Base-by-base conservation (phyloP, 2,888 invertebrate species). In the Tenthredo mesomela region DNA sequence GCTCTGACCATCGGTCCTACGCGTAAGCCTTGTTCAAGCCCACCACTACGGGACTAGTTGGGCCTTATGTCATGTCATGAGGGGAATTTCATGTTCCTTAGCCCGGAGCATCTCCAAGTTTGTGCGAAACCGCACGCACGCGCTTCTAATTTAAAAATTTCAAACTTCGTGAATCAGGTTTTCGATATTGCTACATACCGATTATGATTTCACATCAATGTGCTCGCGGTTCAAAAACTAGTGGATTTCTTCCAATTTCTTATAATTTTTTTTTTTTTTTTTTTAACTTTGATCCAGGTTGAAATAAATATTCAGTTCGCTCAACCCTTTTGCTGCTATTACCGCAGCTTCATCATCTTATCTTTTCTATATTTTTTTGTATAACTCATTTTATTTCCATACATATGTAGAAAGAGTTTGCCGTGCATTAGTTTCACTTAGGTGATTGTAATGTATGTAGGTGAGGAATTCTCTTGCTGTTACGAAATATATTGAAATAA, bases 21-120 rank as follows among this genome's bases (percentile, higher is more conserved):
- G 84, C 33, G 15, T 33, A 65, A 87, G 86, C 7, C 87, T 85
- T 82, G 88, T 89, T 33, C 4, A 70, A 29, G 29, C 40, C 82
- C 67, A 67, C 82, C 67, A 67, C 47, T 67, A 15, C 43, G 12
- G n/a, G 71, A 40, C 71, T 54, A 29, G 1, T 29, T 43, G 40
- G n/a, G 43, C 3, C 71, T 73, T 73, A 73, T 73, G 43, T 73
- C 71, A 73, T 73, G 43, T 73, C 71, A 25, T 40, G 15, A 40
- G 40, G 29, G 40, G 43, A 73, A 73, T 73, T 73, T 73, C 43
- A 18, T 43, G 71, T 73, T 73, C 43, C 43, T 43, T n/a, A 43
- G 40, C 71, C 71, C 21, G 71, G 3, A 73, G 71, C 40, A 43
- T 73, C 71, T 40, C 40, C 43, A 15, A 37, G 71, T 73, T 73